These are phyloP conservation scores for Cephus rjabovi DNA, from an alignment of 2,888 invertebrate species.

Conservation along the genomic window DNA sequence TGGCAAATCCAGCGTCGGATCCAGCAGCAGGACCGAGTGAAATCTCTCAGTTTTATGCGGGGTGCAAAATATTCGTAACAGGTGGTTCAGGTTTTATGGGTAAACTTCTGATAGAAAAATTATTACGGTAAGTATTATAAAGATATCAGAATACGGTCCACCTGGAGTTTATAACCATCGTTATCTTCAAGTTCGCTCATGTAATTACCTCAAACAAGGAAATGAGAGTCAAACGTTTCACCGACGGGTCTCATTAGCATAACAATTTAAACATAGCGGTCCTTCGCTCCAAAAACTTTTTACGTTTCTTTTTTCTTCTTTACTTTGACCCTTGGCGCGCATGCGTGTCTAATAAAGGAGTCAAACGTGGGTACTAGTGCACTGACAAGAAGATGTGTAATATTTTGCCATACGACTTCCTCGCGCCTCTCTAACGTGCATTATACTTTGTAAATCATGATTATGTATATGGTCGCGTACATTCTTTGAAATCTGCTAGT, in stretches of 20 bases:
- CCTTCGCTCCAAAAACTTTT: background rate
- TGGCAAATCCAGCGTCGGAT: conserved; percentile 15
- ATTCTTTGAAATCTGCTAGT: conserved; percentile 21
- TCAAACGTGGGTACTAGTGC: background rate
- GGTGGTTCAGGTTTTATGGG: conserved; percentile 63
- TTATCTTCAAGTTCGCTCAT: background rate
- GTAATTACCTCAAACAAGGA: background rate
- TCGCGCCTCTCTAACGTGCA: conserved; percentile 22
- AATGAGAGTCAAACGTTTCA: background rate
- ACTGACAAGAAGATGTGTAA: background rate
- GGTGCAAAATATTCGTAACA: conserved; percentile 56
- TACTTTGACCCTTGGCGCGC: background rate
- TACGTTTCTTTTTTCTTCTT: conserved; percentile 10
- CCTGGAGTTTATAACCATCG: background rate
- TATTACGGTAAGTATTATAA: conserved; percentile 54
- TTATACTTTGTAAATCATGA: conserved; percentile 13
- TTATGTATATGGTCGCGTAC: conserved; percentile 26
- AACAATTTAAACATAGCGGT: background rate
- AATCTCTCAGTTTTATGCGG: conserved; percentile 50
- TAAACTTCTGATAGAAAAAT: conserved; percentile 58
- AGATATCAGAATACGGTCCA: background rate
- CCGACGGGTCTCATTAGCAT: background rate
- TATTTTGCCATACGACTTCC: background rate
- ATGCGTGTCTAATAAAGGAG: background rate
- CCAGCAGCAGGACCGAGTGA: conserved; percentile 39